Evolutionary conservation across 2,797 vertebrate species (phyloP).

Genomic region (Halcyon chelicuti): DNA sequence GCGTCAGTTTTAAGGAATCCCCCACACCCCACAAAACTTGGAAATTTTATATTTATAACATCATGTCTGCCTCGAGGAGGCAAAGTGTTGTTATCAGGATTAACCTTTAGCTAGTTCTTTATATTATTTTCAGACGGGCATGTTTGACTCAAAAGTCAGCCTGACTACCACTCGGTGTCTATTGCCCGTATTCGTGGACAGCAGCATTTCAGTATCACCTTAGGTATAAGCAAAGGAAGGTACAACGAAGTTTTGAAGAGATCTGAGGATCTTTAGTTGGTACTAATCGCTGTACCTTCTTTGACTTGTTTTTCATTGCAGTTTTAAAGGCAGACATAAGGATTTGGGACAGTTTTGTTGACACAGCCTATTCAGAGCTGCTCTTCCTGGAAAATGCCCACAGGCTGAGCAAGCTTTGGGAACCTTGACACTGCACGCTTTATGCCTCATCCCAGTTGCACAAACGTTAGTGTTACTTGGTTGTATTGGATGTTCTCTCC

Average conservation of each 20-base stretch:
- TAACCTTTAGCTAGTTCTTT: slow-evolving; percentile 24
- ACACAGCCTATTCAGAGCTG: background rate
- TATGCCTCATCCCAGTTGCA: background rate
- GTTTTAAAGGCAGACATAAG: background rate
- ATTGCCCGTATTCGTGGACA: background rate
- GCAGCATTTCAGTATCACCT: background rate
- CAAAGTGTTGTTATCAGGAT: slow-evolving; percentile 52
- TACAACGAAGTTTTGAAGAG: background rate
- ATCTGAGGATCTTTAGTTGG: background rate
- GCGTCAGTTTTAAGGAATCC: slow-evolving; percentile 68
- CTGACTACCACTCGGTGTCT: background rate
- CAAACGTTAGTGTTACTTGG: background rate
- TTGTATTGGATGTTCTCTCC: background rate
- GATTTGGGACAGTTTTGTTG: background rate
- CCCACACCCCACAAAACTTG: slow-evolving; percentile 60
- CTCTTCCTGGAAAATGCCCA: slow-evolving; percentile 8
- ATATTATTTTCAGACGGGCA: background rate
- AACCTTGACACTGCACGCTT: background rate
- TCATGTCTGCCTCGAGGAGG: slow-evolving; percentile 59
- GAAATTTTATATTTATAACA: slow-evolving; percentile 65
- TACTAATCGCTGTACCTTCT: background rate
- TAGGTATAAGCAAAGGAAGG: background rate
- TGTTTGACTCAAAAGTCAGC: slow-evolving; percentile 7
- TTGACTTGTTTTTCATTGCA: background rate
- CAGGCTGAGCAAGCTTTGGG: background rate